Evolutionary conservation across 1,140 invertebrate genomes (phyloP).

Genomic region (Drosophila pandora): DNA sequence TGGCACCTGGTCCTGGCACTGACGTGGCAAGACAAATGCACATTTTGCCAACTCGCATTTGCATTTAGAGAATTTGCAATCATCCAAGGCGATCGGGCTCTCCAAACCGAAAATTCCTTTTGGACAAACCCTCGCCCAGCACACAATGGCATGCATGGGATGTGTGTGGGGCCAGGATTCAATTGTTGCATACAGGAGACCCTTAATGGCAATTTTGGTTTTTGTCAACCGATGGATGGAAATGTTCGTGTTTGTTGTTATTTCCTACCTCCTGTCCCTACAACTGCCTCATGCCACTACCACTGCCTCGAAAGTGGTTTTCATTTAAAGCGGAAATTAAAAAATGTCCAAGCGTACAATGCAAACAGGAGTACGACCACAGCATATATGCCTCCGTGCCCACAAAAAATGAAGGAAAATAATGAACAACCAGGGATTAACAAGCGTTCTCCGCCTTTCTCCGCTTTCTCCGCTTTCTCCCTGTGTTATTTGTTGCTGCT

Average conservation of each 20-base stretch:
- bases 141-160: background rate
- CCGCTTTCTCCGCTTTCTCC: background rate
- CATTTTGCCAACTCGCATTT: conserved; percentile 69
- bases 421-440: conserved; percentile 59
- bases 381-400: conserved; percentile 1
- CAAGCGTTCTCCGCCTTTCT: conserved; percentile 24
- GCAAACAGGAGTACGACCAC: conserved; percentile 29
- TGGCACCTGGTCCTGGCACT: conserved; percentile 37
- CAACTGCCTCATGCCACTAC: background rate
- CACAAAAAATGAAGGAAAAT: conserved; percentile 26
- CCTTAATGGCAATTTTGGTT: conserved; percentile 55
- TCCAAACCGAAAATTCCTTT: background rate
- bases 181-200: conserved; percentile 37
- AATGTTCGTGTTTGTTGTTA: conserved; percentile 11
- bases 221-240: conserved; percentile 8
- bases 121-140: background rate
- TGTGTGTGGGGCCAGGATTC: conserved; percentile 2
- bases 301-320: conserved; percentile 56
- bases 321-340: conserved; percentile 81
- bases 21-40: conserved; percentile 72
- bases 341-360: conserved; percentile 64
- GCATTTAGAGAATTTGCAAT: conserved; percentile 50
- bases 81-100: conserved; percentile 10
- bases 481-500: conserved; percentile 2
- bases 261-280: background rate